Evolutionary conservation across 2,113 vertebrate genomes (phyloP), one percentile per base, ranked within the genome.

Genomic region (Miniopterus natalensis): DNA sequence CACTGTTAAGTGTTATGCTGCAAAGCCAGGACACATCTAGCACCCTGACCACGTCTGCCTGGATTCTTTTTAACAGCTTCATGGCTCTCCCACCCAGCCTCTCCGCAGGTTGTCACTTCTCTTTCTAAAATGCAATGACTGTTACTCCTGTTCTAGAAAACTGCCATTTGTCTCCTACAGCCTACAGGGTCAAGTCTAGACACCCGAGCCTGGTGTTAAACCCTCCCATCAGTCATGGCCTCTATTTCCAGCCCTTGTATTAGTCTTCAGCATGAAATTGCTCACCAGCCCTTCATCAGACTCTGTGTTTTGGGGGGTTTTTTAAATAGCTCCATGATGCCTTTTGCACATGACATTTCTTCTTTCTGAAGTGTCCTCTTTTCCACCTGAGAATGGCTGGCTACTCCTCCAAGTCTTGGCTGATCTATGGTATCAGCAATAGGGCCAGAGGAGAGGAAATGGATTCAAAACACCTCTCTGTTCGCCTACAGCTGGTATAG

Each of bases 61-160:
- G 20, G 40, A 45, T 18, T 59, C 31, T 21, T 47, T 51, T 61
- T 23, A 71, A 36, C 6, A 79, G 84, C 40, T 51, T 59, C 31
- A 10, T 0, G 21, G 61, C 36, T 73, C 40, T 92, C 40, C 40
- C n/a, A 4, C n/a, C 15, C 49, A 42, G 29, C 42, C 49, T 86
- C n/a, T 15, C 85, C 40, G 47, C 14, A 65, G 55, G 31, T 29
- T 42, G 23, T 78, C 17, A 40, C 17, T 86, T 84, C 45, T 84
- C 25, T 89, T 68, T 80, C 92, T 55, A 70, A 85, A 85, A 75
- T 65, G 71, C 47, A 63, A 17, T 66, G 63, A 91, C 66, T 88
- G 12, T 40, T 18, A 65, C 1, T 68, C 47, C 77, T 36, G 0
- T 65, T 84, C 47, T 65, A 89, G 53, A 49, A 88, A 89, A 74